Percentiles rank a stretch among this genome's conserved stretches.
Evolutionary conservation across 2,888 invertebrate genomes (phyloP).

Genomic region (Hirudinaria manillensis): DNA sequence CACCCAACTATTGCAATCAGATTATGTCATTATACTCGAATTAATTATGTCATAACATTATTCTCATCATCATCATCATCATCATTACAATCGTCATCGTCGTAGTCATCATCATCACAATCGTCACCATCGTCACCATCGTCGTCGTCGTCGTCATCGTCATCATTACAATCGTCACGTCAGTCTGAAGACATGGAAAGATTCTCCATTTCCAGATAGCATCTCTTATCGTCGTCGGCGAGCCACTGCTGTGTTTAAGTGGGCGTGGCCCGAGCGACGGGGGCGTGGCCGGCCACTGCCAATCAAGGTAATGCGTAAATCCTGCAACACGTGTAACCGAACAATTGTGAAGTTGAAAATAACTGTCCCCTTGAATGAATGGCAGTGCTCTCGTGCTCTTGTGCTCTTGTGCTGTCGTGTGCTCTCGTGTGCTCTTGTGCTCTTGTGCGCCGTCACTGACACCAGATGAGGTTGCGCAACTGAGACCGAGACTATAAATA

Average conservation of each 20-base stretch:
- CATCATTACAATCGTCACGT: not conserved
- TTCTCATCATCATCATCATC: constrained; percentile 1
- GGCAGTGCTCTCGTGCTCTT: constrained; percentile 2
- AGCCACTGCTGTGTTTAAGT: not conserved
- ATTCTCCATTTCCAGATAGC: not conserved
- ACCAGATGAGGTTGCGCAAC: too few species aligned
- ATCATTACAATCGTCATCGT: not conserved
- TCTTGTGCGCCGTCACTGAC: not conserved
- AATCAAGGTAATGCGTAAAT: constrained; percentile 16
- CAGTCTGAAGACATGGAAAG: not conserved
- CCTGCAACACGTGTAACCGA: constrained; percentile 17
- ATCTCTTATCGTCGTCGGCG: too few species aligned
- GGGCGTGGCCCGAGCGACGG: not conserved
- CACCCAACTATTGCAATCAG: too few species aligned
- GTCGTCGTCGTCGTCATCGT: not conserved
- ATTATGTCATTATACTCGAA: too few species aligned
- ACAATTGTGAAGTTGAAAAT: constrained; percentile 15
- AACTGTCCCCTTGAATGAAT: constrained; percentile 11
- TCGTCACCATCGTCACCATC: constrained; percentile 8
- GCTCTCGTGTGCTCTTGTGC: not conserved
- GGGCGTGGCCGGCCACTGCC: not conserved
- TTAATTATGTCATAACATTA: not conserved
- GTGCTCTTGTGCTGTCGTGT: too few species aligned
- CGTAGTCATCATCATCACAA: not conserved
- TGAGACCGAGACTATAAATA: too few species aligned